phyloP scores from a whole-genome alignment of 1,140 invertebrate genomes.

The Vollenhovia emeryi region DNA sequence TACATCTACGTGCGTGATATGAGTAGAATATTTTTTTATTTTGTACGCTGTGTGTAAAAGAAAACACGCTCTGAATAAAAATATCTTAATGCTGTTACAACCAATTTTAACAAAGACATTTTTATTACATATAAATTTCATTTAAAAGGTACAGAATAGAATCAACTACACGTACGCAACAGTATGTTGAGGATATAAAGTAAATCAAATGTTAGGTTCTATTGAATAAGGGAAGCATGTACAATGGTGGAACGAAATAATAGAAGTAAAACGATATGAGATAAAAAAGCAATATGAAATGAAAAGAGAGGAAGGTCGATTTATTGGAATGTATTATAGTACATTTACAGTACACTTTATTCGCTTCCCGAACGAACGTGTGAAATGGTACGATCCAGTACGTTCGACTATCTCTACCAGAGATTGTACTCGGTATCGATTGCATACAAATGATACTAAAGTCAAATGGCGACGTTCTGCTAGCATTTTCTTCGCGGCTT shows the following conservation, averaged over 20 bases:
- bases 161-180: not conserved
- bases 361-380: slow-evolving; percentile 4
- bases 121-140: not conserved
- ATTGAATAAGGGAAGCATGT: not conserved
- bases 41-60: not conserved
- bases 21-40: not conserved
- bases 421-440: slow-evolving; percentile 3
- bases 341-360: slow-evolving; percentile 9
- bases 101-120: not conserved
- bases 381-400: not conserved
- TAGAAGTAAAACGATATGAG: not conserved
- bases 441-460: slow-evolving; percentile 17
- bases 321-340: not conserved
- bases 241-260: not conserved
- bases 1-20: not conserved
- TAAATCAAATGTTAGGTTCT: not conserved
- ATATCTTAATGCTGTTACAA: not conserved
- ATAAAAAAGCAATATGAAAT: not conserved
- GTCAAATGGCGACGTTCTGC: not conserved
- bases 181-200: not conserved
- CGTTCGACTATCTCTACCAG: not conserved
- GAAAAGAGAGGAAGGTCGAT: not conserved
- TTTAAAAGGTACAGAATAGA: not conserved
- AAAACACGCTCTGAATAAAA: not conserved
- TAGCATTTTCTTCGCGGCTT: not conserved